Evolutionary conservation across 2,113 vertebrate genomes (phyloP).

Genomic region (Megalops atlanticus): DNA sequence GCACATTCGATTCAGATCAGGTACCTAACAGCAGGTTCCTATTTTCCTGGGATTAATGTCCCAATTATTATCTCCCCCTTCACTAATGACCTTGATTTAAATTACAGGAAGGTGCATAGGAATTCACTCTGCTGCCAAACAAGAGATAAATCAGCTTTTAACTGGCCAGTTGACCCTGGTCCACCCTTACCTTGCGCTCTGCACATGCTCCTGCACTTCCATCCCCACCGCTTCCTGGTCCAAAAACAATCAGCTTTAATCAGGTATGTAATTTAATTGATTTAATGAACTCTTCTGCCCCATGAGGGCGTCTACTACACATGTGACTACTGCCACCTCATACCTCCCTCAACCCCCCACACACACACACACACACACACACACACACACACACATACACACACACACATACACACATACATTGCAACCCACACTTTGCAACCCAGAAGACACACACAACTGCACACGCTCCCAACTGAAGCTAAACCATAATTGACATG

Average conservation of each 20-base stretch:
- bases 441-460: no score
- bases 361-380: conserved; percentile 18
- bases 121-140: conserved; percentile 53
- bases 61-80: conserved; percentile 59
- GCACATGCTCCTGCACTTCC: conserved; percentile 39
- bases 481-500: not conserved
- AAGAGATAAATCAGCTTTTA: conserved; percentile 59
- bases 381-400: not conserved
- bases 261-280: conserved; percentile 52
- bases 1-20: conserved; percentile 54
- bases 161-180: conserved; percentile 22
- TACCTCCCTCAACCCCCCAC: conserved; percentile 8
- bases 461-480: not conserved
- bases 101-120: conserved; percentile 59
- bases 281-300: conserved; percentile 48
- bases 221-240: not conserved
- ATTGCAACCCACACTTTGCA: no score
- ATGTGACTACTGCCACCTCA: not conserved
- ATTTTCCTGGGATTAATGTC: conserved; percentile 64
- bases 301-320: conserved; percentile 24
- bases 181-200: conserved; percentile 39
- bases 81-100: conserved; percentile 74
- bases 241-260: conserved; percentile 48
- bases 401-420: conserved; percentile 22
- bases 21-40: conserved; percentile 54